These are phyloP conservation scores for Amphiprion percula DNA, from an alignment of 2,113 vertebrate species.

Conservation along the genomic window DNA sequence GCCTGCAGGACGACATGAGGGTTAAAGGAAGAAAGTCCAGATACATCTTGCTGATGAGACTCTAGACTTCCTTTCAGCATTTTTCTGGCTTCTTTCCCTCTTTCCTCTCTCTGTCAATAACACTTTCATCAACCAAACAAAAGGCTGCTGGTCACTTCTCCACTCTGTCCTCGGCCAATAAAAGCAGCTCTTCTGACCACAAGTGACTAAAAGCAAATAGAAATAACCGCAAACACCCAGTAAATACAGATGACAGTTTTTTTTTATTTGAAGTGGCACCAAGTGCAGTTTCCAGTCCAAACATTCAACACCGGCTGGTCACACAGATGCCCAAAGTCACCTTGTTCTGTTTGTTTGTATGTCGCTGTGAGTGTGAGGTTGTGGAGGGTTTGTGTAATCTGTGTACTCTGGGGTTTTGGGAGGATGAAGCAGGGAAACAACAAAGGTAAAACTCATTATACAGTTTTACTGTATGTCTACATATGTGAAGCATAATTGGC, in stretches of 20 bases:
- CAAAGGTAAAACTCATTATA: too few relatives aligned
- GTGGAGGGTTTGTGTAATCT: too few relatives aligned
- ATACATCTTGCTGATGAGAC: background rate
- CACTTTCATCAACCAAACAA: conserved; percentile 27
- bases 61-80: background rate
- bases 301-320: conserved; percentile 67
- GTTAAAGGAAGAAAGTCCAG: background rate
- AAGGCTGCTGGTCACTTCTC: conserved; percentile 23
- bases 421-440: too few relatives aligned
- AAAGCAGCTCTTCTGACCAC: conserved; percentile 42
- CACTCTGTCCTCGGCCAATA: conserved; percentile 47
- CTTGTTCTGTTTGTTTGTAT: conserved; percentile 53
- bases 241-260: conserved; percentile 47
- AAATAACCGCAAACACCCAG: conserved; percentile 33
- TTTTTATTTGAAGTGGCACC: conserved; percentile 70
- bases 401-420: too few relatives aligned
- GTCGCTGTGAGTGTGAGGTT: background rate
- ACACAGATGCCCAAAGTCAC: conserved; percentile 66
- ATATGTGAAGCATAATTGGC: too few relatives aligned
- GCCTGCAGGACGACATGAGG: too few relatives aligned
- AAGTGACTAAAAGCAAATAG: conserved; percentile 19
- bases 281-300: conserved; percentile 57
- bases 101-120: conserved; percentile 8
- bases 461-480: too few relatives aligned
- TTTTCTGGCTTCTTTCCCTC: conserved; percentile 11